phyloP scores from a whole-genome alignment of 2,888 invertebrate species.

The Scaptomyza tumidula region DNA sequence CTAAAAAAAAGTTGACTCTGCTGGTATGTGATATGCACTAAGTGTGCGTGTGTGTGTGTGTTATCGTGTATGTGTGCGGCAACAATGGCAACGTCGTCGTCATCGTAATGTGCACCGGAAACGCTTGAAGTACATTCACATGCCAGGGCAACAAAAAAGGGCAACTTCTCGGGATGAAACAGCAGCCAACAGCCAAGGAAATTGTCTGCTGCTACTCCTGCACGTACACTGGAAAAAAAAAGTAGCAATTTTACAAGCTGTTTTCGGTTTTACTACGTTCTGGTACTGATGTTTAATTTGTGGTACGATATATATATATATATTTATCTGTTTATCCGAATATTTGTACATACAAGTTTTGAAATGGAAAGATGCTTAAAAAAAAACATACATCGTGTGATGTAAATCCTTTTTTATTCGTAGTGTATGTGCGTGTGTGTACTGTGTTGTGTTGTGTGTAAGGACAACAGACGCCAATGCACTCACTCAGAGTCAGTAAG shows the following conservation, averaged over 20 bases:
- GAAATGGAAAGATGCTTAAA: too few relatives aligned
- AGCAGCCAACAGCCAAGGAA: constrained; percentile 56
- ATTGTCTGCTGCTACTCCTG: constrained; percentile 48
- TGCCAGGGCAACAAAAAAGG: constrained; percentile 58
- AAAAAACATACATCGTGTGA: too few relatives aligned
- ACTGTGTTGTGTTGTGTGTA: constrained; percentile 32
- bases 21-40: constrained; percentile 16
- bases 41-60: constrained; percentile 24
- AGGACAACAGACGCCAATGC: constrained; percentile 80
- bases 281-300: too few relatives aligned
- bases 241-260: too few relatives aligned
- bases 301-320: too few relatives aligned
- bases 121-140: constrained; percentile 82
- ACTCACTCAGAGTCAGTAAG: constrained; percentile 60
- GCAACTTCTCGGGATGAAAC: constrained; percentile 52
- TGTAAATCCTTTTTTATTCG: neutral
- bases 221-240: neutral
- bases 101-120: constrained; percentile 78
- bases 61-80: constrained; percentile 26
- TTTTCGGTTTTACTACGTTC: too few relatives aligned
- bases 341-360: too few relatives aligned
- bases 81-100: constrained; percentile 70
- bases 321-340: too few relatives aligned
- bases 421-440: constrained; percentile 16
- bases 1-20: constrained; percentile 52